Base-by-base conservation (phyloP, 2,113 vertebrate genomes). In the Nematolebias whitei region DNA sequence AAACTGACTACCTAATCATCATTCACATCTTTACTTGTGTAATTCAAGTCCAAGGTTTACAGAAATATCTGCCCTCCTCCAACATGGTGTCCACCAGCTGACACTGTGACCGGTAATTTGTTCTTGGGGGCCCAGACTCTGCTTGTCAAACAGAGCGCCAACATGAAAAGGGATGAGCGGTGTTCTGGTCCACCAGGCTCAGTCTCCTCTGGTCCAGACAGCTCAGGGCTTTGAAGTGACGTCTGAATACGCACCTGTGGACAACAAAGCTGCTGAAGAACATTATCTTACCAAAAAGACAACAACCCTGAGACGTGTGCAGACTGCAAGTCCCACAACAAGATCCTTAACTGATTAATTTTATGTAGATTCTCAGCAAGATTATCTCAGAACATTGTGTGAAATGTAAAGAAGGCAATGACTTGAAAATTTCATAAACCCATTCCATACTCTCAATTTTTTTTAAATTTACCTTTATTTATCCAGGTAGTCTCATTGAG, bases 151-250 rank as follows among this genome's bases (percentile, higher is more conserved):
- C 83, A 65, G 71, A 87, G 67, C 78, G 16, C 61, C 70, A 76
- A 88, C 87, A 89, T 82, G 80, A 87, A 90, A 86, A 84, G 82
- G 76, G 50, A 16, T 1, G 15, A 13, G 84, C 81, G 79, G 85
- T 85, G 76, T 82, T 79, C 26, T 80, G 75, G 71, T 76, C 80
- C 79, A 69, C 68, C 52, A 22, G 48, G 53, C 51, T 74, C 74
- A 80, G 64, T 60, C 68, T 73, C 79, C 71, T 68, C 71, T 48
- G 68, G 63, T 47, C 76, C 58, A 26, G 57, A 56, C 23, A 19
- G 39, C 10, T 4, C 38, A 53, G 14, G 0, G 64, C 88, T 91
- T 90, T 91, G 90, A 91, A 87, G 86, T 87, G 79, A 85, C 79
- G 80, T 74, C 56, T 83, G 74, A 86, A 79, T 39, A 66, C 16